Base-by-base conservation (phyloP, 2,797 vertebrate genomes). In the Euphonia xanthogaster region DNA sequence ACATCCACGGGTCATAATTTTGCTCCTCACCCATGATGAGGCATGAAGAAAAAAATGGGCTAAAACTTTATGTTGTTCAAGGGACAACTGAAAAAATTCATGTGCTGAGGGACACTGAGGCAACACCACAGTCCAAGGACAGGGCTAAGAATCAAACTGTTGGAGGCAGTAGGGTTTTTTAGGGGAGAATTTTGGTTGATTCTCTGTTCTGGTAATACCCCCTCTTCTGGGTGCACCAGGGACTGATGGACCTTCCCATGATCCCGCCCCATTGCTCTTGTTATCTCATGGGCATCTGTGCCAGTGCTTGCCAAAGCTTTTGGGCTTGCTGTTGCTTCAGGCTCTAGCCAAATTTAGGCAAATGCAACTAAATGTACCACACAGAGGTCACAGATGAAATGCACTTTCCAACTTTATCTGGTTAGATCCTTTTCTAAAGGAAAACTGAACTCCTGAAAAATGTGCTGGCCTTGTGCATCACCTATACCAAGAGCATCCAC, bases 141-240 rank as follows among this genome's bases (percentile, higher is more conserved):
- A 8, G 2, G 14, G 12, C 11, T 16, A 40, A 63, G 13, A 37
- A 40, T 45, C 44, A 57, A 63, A 42, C 11, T 42, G 24, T 9
- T 75, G 27, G 27, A 81, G 48, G 30, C 1, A 2, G 8, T 2
- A 28, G 8, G 35, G 1, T 0, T 5, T 71, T 45, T 5, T 0
- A 3, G 44, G 42, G 28, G 63, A 60, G 7, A 5, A 35, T 55
- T 92, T 88, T 23, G 35, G 13, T 33, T 1, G 2, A 11, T 23
- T 78, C 27, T 84, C 33, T 88, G 5, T 50, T 67, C 60, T 65
- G 24, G 35, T 45, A 33, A 28, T 8, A 35, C 2, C 7, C 7
- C 5, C 13, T 51, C 21, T n/a, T 57, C 22, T 2, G 2, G 30
- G 23, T 57, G 28, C 20, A 39, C 3, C 33, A 0, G 0, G 40